A percentile compares a stretch with the other conserved stretches of the same genome.
Evolutionary conservation across 1,140 invertebrate genomes (phyloP).

Genomic region (Drosophila fuyamai): DNA sequence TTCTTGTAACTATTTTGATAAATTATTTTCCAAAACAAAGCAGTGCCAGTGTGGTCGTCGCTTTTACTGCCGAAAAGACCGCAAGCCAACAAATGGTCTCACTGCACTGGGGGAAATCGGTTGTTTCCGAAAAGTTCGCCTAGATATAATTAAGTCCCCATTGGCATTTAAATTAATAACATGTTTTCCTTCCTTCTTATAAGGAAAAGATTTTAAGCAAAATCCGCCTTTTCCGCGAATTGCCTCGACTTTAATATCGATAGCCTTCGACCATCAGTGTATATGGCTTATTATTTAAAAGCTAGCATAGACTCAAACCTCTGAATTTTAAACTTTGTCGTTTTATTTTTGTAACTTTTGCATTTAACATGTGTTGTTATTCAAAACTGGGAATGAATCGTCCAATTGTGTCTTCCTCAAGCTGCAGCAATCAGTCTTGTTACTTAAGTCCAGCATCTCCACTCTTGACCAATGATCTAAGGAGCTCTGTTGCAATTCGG

Average conservation of each 20-base stretch:
- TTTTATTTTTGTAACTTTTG: neutral
- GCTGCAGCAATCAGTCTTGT: slow-evolving; percentile 12
- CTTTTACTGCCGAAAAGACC: neutral
- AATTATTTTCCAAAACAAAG: slow-evolving; percentile 30
- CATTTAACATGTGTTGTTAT: neutral
- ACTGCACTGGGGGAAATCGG: too few species aligned
- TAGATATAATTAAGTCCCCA: too few species aligned
- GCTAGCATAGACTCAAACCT: neutral
- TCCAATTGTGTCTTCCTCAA: neutral
- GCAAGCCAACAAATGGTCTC: too few species aligned
- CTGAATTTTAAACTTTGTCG: neutral
- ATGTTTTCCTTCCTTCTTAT: too few species aligned
- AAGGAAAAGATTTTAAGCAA: too few species aligned
- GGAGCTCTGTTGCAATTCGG: slow-evolving; percentile 26
- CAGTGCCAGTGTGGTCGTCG: neutral
- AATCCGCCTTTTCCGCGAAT: too few species aligned
- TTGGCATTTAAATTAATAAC: too few species aligned
- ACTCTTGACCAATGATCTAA: slow-evolving; percentile 40
- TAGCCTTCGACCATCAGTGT: too few species aligned
- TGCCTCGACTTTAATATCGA: too few species aligned
- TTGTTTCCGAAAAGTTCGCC: too few species aligned
- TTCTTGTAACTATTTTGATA: neutral
- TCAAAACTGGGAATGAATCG: neutral
- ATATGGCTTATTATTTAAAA: too few species aligned
- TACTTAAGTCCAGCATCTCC: neutral